Percentiles rank a stretch among this genome's conserved stretches.
These are phyloP conservation scores for Tauraco hartlaubi DNA, from an alignment of 2,797 vertebrate species.

Conservation along the genomic window DNA sequence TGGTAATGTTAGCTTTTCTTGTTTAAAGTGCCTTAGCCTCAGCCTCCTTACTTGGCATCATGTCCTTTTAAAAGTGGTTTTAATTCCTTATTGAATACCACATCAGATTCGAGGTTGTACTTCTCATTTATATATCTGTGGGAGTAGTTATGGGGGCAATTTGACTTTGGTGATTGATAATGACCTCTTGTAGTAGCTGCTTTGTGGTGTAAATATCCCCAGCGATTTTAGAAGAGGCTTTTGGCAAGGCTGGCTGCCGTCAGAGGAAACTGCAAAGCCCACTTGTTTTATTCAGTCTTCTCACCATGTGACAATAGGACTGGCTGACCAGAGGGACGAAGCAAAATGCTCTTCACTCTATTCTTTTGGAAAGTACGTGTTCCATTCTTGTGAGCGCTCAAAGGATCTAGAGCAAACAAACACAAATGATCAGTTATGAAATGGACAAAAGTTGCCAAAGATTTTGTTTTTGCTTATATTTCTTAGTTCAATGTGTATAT, in stretches of 20 bases:
- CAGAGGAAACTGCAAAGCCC: not conserved
- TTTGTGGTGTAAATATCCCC: not conserved
- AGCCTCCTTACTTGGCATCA: not conserved
- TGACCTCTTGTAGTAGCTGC: not conserved
- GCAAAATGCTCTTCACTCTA: not conserved
- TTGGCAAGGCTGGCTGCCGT: not conserved
- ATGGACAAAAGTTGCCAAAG: not conserved
- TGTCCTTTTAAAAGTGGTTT: not conserved
- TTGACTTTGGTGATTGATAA: not conserved
- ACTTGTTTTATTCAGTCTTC: not conserved
- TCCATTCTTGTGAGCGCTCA: not conserved
- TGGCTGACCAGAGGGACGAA: not conserved
- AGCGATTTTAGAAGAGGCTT: not conserved
- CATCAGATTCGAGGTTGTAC: not conserved
- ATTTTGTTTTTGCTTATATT: fast-evolving
- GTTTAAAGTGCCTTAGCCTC: not conserved
- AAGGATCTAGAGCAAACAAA: not conserved
- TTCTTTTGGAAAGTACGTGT: not conserved
- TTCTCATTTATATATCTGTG: not conserved
- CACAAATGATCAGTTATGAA: not conserved
- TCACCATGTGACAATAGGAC: fast-evolving
- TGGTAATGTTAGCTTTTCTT: not conserved
- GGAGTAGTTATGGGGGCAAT: not conserved
- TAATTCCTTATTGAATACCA: not conserved
- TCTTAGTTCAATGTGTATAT: not conserved